Percentiles rank a stretch among this genome's conserved stretches.
These are phyloP conservation scores for Drosophila cracens DNA, from an alignment of 2,888 invertebrate genomes.

Conservation along the genomic window DNA sequence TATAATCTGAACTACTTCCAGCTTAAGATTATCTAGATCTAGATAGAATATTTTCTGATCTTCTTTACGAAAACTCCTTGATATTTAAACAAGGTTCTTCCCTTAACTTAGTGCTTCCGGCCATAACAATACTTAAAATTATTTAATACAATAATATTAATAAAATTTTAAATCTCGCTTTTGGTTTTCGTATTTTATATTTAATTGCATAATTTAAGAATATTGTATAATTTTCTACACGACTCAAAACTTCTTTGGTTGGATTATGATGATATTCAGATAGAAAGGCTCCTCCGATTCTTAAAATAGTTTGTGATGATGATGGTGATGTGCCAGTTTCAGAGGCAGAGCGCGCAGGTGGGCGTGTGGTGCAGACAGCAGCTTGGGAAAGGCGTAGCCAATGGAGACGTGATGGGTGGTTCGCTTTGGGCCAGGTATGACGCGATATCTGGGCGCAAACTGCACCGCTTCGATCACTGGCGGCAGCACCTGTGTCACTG, in stretches of 20 bases:
- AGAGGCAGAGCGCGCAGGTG: constrained; percentile 77
- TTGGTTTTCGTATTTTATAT: constrained; percentile 25
- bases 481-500: constrained; percentile 63
- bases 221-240: constrained; percentile 21
- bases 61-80: background rate
- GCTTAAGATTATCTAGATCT: background rate
- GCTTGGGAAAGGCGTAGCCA: constrained; percentile 80
- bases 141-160: too few species aligned
- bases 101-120: background rate
- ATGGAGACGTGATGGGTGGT: constrained; percentile 82
- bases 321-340: constrained; percentile 68
- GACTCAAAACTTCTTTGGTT: constrained; percentile 57
- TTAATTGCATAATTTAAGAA: constrained; percentile 41
- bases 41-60: background rate
- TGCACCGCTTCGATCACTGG: constrained; percentile 73
- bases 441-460: constrained; percentile 78
- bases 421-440: constrained; percentile 81
- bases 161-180: background rate
- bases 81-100: background rate
- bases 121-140: background rate
- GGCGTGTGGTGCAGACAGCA: constrained; percentile 69
- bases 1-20: too few species aligned
- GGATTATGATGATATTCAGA: constrained; percentile 2
- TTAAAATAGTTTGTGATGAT: constrained; percentile 76
- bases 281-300: background rate